Evolutionary conservation across 1,140 invertebrate species (phyloP).

Genomic region (Augochlora pura): DNA sequence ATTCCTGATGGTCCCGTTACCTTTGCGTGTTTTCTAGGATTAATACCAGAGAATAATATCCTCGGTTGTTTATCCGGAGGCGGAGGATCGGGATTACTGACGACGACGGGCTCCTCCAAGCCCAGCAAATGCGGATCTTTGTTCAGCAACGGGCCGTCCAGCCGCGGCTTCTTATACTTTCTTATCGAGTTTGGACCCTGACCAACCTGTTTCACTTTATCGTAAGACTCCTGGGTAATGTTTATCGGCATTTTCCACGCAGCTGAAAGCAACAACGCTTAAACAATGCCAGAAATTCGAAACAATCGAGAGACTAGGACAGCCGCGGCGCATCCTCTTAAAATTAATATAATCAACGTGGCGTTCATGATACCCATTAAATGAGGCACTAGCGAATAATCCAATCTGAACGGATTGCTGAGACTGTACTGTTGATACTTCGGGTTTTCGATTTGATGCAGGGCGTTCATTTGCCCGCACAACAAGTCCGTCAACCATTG

Average conservation of each 20-base stretch:
- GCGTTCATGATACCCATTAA: constrained; percentile 88
- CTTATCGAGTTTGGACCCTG: constrained; percentile 78
- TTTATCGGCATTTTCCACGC: constrained; percentile 96
- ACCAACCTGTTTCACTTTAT: constrained; percentile 86
- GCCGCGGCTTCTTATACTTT: constrained; percentile 77
- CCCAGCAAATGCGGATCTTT: constrained; percentile 77
- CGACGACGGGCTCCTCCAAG: constrained; percentile 74
- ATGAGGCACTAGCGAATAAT: constrained; percentile 91
- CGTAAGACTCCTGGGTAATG: constrained; percentile 91
- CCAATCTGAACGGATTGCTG: constrained; percentile 91
- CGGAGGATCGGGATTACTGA: constrained; percentile 79
- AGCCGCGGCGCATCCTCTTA: background rate
- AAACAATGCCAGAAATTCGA: background rate
- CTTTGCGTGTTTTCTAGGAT: constrained; percentile 78
- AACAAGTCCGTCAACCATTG: constrained; percentile 96
- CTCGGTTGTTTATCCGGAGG: constrained; percentile 76
- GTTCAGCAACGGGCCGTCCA: constrained; percentile 73
- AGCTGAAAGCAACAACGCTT: constrained; percentile 81
- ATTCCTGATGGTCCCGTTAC: constrained; percentile 55
- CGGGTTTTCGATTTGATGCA: constrained; percentile 89
- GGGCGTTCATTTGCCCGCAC: constrained; percentile 91
- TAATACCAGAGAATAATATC: constrained; percentile 80
- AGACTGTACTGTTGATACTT: constrained; percentile 94
- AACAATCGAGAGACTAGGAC: background rate
- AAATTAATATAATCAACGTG: background rate